phyloP scores from a whole-genome alignment of 2,797 vertebrate species.

The Decapterus maruadsi region DNA sequence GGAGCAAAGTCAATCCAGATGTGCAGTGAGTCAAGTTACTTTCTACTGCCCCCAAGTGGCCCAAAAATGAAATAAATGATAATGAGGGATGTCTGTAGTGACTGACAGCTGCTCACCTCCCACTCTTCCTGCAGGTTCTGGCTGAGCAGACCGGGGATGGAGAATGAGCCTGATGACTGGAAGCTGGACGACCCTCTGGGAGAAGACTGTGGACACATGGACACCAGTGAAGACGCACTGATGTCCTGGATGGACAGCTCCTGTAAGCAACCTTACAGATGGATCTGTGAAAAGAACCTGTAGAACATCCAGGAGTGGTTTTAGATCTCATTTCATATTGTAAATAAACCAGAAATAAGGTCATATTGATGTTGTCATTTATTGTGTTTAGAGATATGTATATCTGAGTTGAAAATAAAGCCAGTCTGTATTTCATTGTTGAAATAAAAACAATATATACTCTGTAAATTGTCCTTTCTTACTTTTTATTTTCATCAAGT shows the following conservation, averaged over 20 bases:
- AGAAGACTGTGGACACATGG: slow-evolving; percentile 73
- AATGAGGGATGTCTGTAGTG: neutral
- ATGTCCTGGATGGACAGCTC: slow-evolving; percentile 70
- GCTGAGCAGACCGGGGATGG: slow-evolving; percentile 47
- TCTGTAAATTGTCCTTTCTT: neutral
- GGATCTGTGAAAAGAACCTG: slow-evolving; percentile 70
- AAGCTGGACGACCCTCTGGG: slow-evolving; percentile 50
- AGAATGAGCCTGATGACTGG: slow-evolving; percentile 66
- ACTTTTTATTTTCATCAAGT: neutral
- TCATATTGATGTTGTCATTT: no score
- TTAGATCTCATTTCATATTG: neutral
- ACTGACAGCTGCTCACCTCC: neutral
- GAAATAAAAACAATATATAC: no score
- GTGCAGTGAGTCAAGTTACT: slow-evolving; percentile 49
- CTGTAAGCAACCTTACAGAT: slow-evolving; percentile 56
- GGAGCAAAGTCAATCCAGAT: slow-evolving; percentile 39
- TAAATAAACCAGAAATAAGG: slow-evolving; percentile 5
- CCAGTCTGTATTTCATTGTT: no score
- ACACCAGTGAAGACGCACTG: slow-evolving; percentile 27
- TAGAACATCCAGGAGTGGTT: slow-evolving; percentile 7
- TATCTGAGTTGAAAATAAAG: neutral
- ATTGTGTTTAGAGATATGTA: neutral
- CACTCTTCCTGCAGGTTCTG: slow-evolving; percentile 52
- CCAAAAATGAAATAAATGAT: neutral
- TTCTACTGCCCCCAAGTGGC: no score